These are phyloP conservation scores for Lethenteron camtschaticum DNA, from an alignment of 2,113 vertebrate species.

Conservation along the genomic window DNA sequence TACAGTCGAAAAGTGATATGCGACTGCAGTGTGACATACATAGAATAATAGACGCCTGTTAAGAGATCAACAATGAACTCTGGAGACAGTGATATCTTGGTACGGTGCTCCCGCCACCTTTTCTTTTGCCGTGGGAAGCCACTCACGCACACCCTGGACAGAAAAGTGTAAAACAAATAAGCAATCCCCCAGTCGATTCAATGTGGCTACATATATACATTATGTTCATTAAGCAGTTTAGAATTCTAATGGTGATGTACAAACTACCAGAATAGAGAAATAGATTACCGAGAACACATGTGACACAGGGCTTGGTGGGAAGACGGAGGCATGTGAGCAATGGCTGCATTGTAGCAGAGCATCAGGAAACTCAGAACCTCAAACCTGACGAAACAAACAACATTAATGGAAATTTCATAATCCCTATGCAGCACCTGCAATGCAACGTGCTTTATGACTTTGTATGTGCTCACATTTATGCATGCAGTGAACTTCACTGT, in stretches of 20 bases:
- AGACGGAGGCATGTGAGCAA: slow-evolving; percentile 84
- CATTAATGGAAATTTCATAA: neutral
- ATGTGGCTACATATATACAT: too few relatives aligned
- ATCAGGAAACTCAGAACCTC: slow-evolving; percentile 93
- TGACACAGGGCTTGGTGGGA: slow-evolving; percentile 80
- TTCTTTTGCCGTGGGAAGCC: slow-evolving; percentile 89
- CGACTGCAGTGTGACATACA: slow-evolving; percentile 31
- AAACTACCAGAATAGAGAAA: too few relatives aligned
- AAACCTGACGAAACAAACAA: slow-evolving; percentile 33
- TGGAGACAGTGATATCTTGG: slow-evolving; percentile 65
- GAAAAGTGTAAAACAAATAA: neutral
- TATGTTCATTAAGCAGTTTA: too few relatives aligned
- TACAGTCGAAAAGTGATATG: too few relatives aligned
- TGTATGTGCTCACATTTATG: too few relatives aligned
- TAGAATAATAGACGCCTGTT: slow-evolving; percentile 78
- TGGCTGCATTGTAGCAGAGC: slow-evolving; percentile 90
- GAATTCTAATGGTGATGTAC: too few relatives aligned
- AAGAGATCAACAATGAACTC: slow-evolving; percentile 97
- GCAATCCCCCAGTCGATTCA: too few relatives aligned
- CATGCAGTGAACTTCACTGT: too few relatives aligned
- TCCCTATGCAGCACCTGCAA: neutral
- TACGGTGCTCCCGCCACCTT: slow-evolving; percentile 58
- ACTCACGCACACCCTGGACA: slow-evolving; percentile 64
- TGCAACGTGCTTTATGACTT: too few relatives aligned
- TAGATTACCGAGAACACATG: slow-evolving; percentile 56